Base-by-base conservation (phyloP, 2,888 invertebrate genomes). In the Glyphotaelius pellucidus region DNA sequence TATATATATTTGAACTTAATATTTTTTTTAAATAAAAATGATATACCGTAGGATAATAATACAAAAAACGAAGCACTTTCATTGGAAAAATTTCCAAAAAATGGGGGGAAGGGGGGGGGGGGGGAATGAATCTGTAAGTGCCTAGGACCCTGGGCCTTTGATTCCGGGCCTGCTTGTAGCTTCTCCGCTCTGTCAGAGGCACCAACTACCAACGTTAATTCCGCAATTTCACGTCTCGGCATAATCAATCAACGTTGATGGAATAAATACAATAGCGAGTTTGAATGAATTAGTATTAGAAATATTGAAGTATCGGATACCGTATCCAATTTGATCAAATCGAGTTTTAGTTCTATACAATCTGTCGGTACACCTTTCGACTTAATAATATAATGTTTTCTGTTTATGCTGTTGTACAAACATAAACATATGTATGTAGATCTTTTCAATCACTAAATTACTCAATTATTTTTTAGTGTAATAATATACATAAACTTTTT, bases 241-340 rank as follows among this genome's bases (percentile, higher is more conserved):
- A 83, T 47, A 30, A 47, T 47, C 86, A 47, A 87, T 87, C 86
- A 52, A 52, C 86, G 30, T 25, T 25, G 25, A 67, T 67, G 67
- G 25, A 67, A 67, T 67, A 67, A 67, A 67, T 19, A 25, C 4
- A 67, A 67, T 67, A 4, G 67, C 67, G 7, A 67, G 67, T 25
- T 67, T 25, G 67, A 67, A 19, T 67, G 67, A 67, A 67, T 67
- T 19, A 25, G 67, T 25, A 67, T 67, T 67, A 67, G 67, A 25
- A 67, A 67, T 3, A 67, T 7, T 67, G 25, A 67, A 67, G 67
- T 67, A 67, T 67, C 67, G 25, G 67, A 7, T 25, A 67, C 67
- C 25, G 67, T 67, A 25, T 67, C 67, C 0, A 67, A 67, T 67
- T 67, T 25, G 25, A 67, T 67, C 4, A 67, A 19, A 67, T 25